Base-by-base conservation (phyloP, 2,888 invertebrate species). In the Stramonita haemastoma region DNA sequence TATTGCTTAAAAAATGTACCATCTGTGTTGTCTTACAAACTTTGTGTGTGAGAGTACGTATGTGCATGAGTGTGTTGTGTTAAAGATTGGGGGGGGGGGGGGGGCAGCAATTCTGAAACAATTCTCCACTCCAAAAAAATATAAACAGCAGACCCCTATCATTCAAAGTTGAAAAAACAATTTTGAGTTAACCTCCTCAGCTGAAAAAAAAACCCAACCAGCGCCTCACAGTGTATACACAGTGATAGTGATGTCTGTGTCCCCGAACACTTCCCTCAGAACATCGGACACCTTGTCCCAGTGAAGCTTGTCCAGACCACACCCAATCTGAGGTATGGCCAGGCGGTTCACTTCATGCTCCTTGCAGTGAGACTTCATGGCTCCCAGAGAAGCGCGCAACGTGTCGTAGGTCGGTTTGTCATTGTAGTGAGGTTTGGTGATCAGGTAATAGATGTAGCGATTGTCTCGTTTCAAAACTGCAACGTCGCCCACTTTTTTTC, bases 281-380 rank as follows among this genome's bases (percentile, higher is more conserved):
- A 97, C 96, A 0, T 93, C 93, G 90, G 96, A 96, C 0, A 97
- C 97, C 57, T 96, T 96, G 0, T 94, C 94, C 97, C 97, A 97
- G 91, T 97, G 96, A 6, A 97, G 96, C 32, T 96, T 95, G 95
- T 97, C 97, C 77, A 97, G 96, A 66, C 97, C 97, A 94, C 97
- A 97, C 2, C 97, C 97, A 91, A 97, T 97, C 90, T 96, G 95
- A 0, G 97, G 97, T 94, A 97, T 97, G 1, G 97, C 97, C 89
- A 97, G 92, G 85, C 96, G 96, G 57, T 95, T 95, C 0, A 97
- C 97, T 17, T 96, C 93, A 91, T 97, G 95, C 89, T 96, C 92
- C 57, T 95, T 93, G 91, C 96, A 96, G 91, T 97, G 96, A 8
- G 95, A 90, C 91, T 95, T 96, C 96, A 97, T 95, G 86, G 95